Evolutionary conservation across 2,797 vertebrate species (phyloP), one percentile per base, ranked within the genome.

Genomic region (Ambastaia sidthimunki): DNA sequence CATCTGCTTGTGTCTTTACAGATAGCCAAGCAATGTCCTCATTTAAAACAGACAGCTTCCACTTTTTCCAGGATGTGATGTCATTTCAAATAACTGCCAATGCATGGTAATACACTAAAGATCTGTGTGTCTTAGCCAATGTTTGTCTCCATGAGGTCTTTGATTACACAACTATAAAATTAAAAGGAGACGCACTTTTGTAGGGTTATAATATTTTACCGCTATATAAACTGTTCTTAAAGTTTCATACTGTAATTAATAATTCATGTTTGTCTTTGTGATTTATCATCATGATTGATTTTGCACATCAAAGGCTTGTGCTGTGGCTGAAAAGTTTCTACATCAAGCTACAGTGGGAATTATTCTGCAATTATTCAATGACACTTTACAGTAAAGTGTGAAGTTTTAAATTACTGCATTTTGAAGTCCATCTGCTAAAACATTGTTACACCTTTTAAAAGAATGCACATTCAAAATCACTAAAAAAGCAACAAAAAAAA

Each of bases 41-140:
- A 28, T 59, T 18, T 34, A 47, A 76, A 69, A 69, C 41, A 47
- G 52, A 68, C 74, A 68, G 65, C 52, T 28, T 76, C 74, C 65
- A 47, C 34, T 69, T 69, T 77, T 77, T 77, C 54, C 65, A 69
- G 54, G 66, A 81, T 66, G 57, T 71, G 52, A 82, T 70, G 23
- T 54, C 66, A 66, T 50, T 55, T 65, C 23, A 59, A 77, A 37
- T 60, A 47, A 68, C 63, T 69, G 66, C 28, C 62, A 65, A 19
- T 19, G n/a, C 13, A 4, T 1, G 7, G 62, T n/a, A 28, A 28
- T 4, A 7, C n/a, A 65, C 9, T 63, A 10, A 0, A 62, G 25
- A 25, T n/a, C 7, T 34, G 31, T 62, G 28, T 37, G 28, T 5
- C 12, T 31, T 0, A 7, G 15, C 2, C 28, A 31, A 34, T 28